Conservation (phyloP, 2,888 invertebrate species). For the Sarcophaga variegata region DNA sequence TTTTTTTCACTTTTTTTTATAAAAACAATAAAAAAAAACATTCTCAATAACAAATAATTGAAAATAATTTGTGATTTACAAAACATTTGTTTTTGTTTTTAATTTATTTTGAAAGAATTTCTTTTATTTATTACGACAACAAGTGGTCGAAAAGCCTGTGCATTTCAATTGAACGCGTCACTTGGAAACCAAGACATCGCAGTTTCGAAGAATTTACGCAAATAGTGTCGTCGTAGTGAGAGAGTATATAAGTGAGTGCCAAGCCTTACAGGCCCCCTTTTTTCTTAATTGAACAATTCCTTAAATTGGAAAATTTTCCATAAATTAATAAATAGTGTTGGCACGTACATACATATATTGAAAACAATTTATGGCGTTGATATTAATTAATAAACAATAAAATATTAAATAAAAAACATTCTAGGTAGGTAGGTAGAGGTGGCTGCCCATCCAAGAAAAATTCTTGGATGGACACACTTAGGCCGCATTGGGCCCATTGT, state of each 20-base stretch:
- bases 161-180: slow-evolving; percentile 23
- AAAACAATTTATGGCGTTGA: no score
- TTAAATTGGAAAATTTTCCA: not conserved
- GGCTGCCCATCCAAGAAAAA: no score
- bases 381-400: no score
- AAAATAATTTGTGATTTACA: slow-evolving; percentile 35
- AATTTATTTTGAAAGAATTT: not conserved
- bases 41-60: slow-evolving; percentile 38
- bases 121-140: not conserved
- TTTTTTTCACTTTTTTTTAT: not conserved
- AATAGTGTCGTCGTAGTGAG: not conserved
- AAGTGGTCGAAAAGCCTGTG: not conserved
- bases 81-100: not conserved
- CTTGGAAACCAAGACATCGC: slow-evolving; percentile 1
- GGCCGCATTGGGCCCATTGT: no score
- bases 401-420: no score
- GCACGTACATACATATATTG: no score
- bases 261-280: not conserved
- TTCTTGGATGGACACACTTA: no score
- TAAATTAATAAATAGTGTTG: not conserved
- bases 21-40: not conserved
- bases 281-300: not conserved
- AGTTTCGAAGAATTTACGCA: slow-evolving; percentile 14
- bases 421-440: no score
- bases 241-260: no score